Evolutionary conservation across 2,797 vertebrate genomes (phyloP).

Genomic region (Ceryle rudis): DNA sequence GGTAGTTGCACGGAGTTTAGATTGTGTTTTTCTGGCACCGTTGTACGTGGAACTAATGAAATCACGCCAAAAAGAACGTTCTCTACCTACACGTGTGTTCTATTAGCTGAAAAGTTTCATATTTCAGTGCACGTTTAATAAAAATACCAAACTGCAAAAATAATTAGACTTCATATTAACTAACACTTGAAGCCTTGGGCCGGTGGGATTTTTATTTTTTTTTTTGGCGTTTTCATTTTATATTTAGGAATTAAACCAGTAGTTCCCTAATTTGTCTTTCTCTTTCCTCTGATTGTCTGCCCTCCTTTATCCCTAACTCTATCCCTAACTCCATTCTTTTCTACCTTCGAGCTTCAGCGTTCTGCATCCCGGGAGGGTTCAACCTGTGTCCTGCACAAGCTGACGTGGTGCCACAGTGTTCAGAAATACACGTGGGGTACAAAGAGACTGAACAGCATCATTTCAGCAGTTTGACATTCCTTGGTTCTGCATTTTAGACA

Average conservation of each 20-base stretch:
- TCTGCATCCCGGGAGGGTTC: neutral
- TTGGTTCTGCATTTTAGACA: neutral
- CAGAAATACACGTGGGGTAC: neutral
- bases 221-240: neutral
- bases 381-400: neutral
- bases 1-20: conserved; percentile 33
- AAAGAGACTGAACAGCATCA: neutral
- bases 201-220: neutral
- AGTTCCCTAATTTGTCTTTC: neutral
- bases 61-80: conserved; percentile 13
- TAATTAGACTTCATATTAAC: conserved; percentile 67
- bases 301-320: neutral
- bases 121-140: conserved; percentile 64
- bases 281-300: neutral
- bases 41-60: conserved; percentile 17
- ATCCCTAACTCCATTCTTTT: neutral
- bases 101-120: conserved; percentile 38
- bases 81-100: conserved; percentile 67
- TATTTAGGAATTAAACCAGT: neutral
- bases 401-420: neutral
- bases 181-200: neutral
- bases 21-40: conserved; percentile 59
- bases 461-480: neutral
- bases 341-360: neutral
- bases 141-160: conserved; percentile 70